Evolutionary conservation across 2,797 vertebrate genomes (phyloP).

Genomic region (Hemibagrus guttatus): DNA sequence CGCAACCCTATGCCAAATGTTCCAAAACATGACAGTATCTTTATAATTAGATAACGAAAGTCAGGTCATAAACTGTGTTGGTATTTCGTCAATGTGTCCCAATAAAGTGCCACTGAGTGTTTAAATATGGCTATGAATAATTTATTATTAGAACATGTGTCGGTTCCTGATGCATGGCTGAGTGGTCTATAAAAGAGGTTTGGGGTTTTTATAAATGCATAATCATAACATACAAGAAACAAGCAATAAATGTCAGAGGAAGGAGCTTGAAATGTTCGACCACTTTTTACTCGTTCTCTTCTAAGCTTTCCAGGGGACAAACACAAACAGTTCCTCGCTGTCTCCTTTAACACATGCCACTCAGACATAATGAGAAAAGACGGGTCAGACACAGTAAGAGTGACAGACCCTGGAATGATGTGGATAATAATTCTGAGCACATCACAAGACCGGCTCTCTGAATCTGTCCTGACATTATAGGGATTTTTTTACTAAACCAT

Average conservation of each 20-base stretch:
- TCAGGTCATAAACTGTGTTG: background rate
- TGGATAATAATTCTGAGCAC: constrained; percentile 37
- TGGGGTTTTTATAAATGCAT: constrained; percentile 35
- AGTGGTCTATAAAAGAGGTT: constrained; percentile 24
- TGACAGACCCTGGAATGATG: constrained; percentile 34
- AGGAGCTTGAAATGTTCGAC: background rate
- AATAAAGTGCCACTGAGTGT: background rate
- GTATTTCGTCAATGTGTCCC: background rate
- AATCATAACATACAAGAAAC: constrained; percentile 28
- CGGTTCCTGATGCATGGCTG: background rate
- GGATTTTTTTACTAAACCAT: constrained; percentile 29
- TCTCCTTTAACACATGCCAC: constrained; percentile 30
- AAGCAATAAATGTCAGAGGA: constrained; percentile 22
- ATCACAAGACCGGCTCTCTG: constrained; percentile 40
- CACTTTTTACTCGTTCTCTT: background rate
- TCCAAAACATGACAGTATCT: background rate
- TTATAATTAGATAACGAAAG: background rate
- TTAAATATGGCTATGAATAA: constrained; percentile 47
- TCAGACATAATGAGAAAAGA: constrained; percentile 42
- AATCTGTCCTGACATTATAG: constrained; percentile 47
- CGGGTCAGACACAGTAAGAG: constrained; percentile 35
- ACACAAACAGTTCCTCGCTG: background rate
- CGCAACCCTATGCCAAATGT: background rate
- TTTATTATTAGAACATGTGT: constrained; percentile 46
- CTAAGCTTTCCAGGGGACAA: constrained; percentile 1